Evolutionary conservation across 1,140 invertebrate genomes (phyloP), one percentile per base, ranked within the genome.

Genomic region (Sesamia nonagrioides): DNA sequence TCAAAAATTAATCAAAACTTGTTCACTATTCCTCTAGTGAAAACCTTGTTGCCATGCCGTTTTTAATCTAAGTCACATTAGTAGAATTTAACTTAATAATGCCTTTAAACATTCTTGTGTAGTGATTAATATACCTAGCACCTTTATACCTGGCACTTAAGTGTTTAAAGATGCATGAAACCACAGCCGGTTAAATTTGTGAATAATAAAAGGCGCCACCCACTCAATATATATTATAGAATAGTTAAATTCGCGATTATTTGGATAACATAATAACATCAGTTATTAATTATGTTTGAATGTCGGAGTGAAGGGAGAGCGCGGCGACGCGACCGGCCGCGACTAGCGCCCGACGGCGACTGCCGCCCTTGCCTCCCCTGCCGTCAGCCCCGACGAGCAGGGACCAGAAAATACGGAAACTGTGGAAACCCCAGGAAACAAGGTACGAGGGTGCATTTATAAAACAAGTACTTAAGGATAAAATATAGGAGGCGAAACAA

Each of bases 311-410:
- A 37, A 60, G 18, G 77, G 6, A 37, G 42, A 66, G n/a, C 15
- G 69, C 13, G 48, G 27, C 78, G 50, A 58, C 73, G 74, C 88
- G 86, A 78, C 84, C 87, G 86, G 48, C 77, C 85, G 84, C 84
- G 77, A 63, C 75, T 72, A 75, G 84, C 86, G 87, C 87, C 82
- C 80, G 84, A 35, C 86, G 86, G 80, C 82, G 86, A 90, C 88
- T 90, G 86, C 21, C 82, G 66, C 69, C 52, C 61, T 15, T n/a
- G 56, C 27, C 52, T 0, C n/a, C 71, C 66, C 21, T 40, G 63
- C 40, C 45, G 13, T 15, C 45, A 13, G 13, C 45, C 45, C 45
- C 45, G 13, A 50, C 45, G 54, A 58, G 72, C 60, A 76, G 75
- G 75, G 69, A 37, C 42, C 71, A 58, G 52, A 37, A 18, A 45